Evolutionary conservation across 2,113 vertebrate genomes (phyloP).

Genomic region (Fregata magnificens): DNA sequence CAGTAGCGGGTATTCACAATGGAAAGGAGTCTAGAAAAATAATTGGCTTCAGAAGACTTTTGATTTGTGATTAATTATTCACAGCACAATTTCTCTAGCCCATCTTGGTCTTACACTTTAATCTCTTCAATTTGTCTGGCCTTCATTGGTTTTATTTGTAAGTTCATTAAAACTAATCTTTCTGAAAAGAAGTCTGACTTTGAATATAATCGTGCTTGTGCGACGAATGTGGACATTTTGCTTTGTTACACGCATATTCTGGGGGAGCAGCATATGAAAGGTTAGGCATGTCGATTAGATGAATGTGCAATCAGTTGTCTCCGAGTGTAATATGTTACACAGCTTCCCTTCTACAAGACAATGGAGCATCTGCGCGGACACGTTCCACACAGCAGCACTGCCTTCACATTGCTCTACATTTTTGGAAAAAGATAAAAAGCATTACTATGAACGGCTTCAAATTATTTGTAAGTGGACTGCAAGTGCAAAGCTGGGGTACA

Average conservation of each 20-base stretch:
- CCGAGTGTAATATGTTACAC: background rate
- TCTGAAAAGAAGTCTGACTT: constrained; percentile 3
- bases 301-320: background rate
- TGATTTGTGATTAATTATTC: constrained; percentile 61
- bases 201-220: background rate
- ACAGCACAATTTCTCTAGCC: constrained; percentile 29
- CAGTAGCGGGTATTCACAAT: background rate
- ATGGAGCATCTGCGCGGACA: background rate
- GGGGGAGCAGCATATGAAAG: background rate
- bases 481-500: background rate
- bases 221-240: background rate
- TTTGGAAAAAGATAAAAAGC: background rate
- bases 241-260: background rate
- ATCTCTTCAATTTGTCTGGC: constrained; percentile 51
- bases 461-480: background rate
- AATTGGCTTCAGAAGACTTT: constrained; percentile 29
- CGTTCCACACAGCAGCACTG: background rate
- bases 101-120: constrained; percentile 5
- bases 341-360: background rate
- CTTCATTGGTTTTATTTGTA: constrained; percentile 48
- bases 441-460: background rate
- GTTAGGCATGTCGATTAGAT: background rate
- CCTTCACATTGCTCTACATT: background rate
- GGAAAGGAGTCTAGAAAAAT: constrained; percentile 21
- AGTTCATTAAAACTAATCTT: constrained; percentile 58